Conservation (phyloP, 2,797 vertebrate genomes). For the Stomatorhinus walkeri region DNA sequence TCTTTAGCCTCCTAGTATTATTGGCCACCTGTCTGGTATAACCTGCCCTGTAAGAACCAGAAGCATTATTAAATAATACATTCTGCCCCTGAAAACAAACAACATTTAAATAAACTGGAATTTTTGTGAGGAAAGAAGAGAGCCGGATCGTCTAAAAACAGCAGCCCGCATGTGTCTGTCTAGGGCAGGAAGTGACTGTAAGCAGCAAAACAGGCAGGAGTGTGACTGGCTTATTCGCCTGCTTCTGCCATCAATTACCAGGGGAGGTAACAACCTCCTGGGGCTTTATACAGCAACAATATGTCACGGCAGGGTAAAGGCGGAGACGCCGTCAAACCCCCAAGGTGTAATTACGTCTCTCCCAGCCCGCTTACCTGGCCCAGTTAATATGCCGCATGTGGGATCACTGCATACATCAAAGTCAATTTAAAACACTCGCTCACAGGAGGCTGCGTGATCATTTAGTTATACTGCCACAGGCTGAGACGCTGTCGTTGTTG, state of each 20-base stretch:
- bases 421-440: neutral
- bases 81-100: neutral
- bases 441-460: neutral
- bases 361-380: neutral
- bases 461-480: neutral
- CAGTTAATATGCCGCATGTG: neutral
- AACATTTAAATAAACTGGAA: neutral
- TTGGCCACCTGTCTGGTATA: neutral
- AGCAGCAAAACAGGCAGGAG: neutral
- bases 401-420: neutral
- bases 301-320: constrained; percentile 2
- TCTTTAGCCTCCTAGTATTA: neutral
- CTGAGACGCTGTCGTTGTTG: neutral
- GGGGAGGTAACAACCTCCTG: constrained; percentile 3
- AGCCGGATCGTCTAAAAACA: neutral
- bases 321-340: neutral
- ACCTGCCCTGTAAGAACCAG: neutral
- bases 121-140: neutral
- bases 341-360: neutral
- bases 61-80: neutral
- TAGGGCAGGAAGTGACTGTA: neutral
- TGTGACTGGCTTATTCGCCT: neutral
- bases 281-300: neutral
- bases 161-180: neutral
- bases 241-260: constrained; percentile 11